phyloP scores from a whole-genome alignment of 2,113 vertebrate species.

The Dendrocopos noguchii region DNA sequence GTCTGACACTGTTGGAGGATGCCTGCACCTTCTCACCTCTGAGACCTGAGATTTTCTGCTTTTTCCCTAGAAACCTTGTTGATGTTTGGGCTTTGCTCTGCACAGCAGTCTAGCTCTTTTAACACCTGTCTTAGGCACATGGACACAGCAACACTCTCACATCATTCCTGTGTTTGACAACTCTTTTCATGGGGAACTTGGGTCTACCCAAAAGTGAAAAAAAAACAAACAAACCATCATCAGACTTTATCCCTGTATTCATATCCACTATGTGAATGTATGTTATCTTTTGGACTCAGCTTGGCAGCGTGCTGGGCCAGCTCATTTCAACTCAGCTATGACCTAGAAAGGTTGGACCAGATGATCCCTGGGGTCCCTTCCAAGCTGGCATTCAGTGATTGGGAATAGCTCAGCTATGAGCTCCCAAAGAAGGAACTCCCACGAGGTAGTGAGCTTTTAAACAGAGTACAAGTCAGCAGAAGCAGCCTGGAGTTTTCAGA shows the following conservation, averaged over 20 bases:
- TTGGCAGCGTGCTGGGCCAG: too few species aligned
- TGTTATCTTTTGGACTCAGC: too few species aligned
- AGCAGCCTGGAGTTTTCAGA: background rate
- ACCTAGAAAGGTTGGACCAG: too few species aligned
- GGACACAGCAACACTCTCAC: background rate
- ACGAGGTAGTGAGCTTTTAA: accelerated
- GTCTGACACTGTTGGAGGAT: background rate
- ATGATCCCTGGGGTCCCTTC: too few species aligned
- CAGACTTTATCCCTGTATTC: background rate
- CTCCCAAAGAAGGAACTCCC: background rate
- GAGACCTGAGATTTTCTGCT: background rate
- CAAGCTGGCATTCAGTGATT: too few species aligned
- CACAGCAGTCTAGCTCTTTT: background rate
- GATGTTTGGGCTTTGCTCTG: background rate
- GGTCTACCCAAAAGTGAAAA: background rate
- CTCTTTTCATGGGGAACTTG: background rate
- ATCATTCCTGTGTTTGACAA: background rate
- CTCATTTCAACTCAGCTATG: too few species aligned
- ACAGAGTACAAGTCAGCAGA: background rate
- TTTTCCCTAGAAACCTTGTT: constrained; percentile 9
- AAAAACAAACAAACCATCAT: background rate
- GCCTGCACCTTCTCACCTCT: background rate
- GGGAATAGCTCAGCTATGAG: background rate
- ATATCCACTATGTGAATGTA: background rate
- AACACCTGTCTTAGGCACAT: background rate